These are phyloP conservation scores for Cygnus olor DNA, from an alignment of 2,797 vertebrate genomes.

Conservation along the genomic window DNA sequence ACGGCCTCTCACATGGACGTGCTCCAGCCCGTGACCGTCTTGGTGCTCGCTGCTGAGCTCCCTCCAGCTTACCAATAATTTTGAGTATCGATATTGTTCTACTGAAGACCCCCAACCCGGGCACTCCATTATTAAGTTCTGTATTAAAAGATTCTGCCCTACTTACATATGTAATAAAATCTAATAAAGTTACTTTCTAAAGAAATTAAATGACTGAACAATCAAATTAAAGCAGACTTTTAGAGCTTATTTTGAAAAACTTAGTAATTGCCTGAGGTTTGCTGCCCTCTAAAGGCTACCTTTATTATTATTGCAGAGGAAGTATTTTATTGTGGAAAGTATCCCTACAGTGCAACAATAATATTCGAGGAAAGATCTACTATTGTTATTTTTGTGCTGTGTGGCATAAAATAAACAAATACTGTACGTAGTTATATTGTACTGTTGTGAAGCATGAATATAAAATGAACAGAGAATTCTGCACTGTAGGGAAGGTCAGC, in stretches of 20 bases:
- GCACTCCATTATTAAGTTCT: accelerated
- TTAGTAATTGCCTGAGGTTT: conserved; percentile 25
- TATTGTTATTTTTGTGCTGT: neutral
- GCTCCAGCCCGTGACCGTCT: neutral
- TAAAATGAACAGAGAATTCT: neutral
- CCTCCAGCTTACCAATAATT: neutral
- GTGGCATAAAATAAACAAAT: neutral
- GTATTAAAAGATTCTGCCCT: neutral
- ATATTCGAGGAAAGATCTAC: neutral
- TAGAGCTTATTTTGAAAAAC: neutral
- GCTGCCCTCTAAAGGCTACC: conserved; percentile 63
- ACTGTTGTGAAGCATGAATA: neutral
- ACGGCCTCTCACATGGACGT: neutral
- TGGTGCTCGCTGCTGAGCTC: neutral
- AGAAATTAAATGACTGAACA: neutral
- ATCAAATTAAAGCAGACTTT: neutral
- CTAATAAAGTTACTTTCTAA: neutral
- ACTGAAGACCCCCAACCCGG: neutral
- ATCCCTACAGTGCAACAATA: neutral
- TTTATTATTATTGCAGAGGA: neutral
- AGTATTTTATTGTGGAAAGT: neutral
- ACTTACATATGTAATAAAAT: neutral
- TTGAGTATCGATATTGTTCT: neutral
- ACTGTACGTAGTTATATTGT: neutral
- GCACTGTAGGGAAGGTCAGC: neutral